Evolutionary conservation across 2,888 invertebrate species (phyloP), one percentile per base, ranked within the genome.

Genomic region (Corbicula japonica): DNA sequence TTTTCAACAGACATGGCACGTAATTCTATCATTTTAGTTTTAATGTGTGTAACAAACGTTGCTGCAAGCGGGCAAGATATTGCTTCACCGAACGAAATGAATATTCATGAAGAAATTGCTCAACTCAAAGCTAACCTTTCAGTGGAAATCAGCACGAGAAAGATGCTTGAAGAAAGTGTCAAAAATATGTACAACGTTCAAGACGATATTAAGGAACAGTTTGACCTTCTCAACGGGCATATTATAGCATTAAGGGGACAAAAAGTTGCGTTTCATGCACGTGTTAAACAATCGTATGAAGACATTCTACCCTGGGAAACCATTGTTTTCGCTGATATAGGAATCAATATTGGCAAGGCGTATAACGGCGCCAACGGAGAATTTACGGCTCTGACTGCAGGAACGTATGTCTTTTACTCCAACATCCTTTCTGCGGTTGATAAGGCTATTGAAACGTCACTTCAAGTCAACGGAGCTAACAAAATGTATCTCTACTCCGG

Each of bases 401-500:
- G 60, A 10, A 15, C 21, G 6, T 60, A 60, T 23, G 60, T 60
- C 12, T 60, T 60, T n/a, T 60, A 12, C 15, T 60, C 60, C 15
- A 60, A 60, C 21, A 60, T 60, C 8, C 35, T 60, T 8, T 38
- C 60, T 15, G 23, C 12, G 18, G 8, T 3, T 2, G 56, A 34
- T 21, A 56, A 30, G 26, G 6, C 6, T 30, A 56, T 56, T 6
- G 35, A 60, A 35, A 60, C 60, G 3, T 60, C 38, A 21, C 41
- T 72, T 18, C 26, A 15, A 12, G 35, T 62, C 23, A 72, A 72
- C 30, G 41, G 41, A 2, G 15, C 1, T 5, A 44, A 44, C 28
- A 54, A 52, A 35, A 28, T 72, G 54, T 62, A 23, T n/a, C 23
- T 72, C 15, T 63, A 54, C 44, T 58, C 62, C 1, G 58, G 28